Conservation (phyloP, 1,140 invertebrate species). For the Alviniconcha marisindica region DNA sequence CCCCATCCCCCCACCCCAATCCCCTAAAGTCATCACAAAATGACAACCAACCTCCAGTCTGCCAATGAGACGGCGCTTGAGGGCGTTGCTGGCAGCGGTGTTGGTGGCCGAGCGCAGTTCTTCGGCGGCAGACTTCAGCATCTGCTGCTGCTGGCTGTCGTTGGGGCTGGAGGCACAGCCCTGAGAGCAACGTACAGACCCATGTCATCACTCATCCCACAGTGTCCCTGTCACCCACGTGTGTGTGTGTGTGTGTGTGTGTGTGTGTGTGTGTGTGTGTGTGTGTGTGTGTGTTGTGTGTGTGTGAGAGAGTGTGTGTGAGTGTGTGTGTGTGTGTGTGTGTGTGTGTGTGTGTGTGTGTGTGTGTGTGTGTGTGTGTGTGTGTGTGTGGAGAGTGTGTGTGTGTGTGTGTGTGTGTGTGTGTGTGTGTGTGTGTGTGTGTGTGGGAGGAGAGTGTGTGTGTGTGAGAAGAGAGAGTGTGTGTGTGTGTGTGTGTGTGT, state of each 20-base stretch:
- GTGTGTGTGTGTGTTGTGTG: too few species aligned
- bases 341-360: too few species aligned
- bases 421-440: too few species aligned
- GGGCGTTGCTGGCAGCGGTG: constrained; percentile 85
- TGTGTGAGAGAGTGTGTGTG: not conserved
- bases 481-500: too few species aligned
- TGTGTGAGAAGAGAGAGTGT: too few species aligned
- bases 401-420: too few species aligned
- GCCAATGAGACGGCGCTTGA: constrained; percentile 87
- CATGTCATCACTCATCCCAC: not conserved
- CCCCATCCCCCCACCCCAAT: too few species aligned
- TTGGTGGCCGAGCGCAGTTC: constrained; percentile 93
- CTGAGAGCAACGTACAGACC: not conserved
- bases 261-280: not conserved
- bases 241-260: not conserved
- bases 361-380: too few species aligned
- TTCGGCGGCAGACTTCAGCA: constrained; percentile 91
- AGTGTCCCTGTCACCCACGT: not conserved
- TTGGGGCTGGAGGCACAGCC: constrained; percentile 82
- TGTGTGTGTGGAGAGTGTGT: too few species aligned
- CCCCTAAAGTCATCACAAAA: too few species aligned
- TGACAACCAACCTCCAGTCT: constrained; percentile 81
- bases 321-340: too few species aligned
- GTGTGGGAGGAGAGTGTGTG: too few species aligned
- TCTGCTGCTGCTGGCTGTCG: constrained; percentile 89